Evolutionary conservation across 2,888 invertebrate species (phyloP).

Genomic region (Coelinius sp.): DNA sequence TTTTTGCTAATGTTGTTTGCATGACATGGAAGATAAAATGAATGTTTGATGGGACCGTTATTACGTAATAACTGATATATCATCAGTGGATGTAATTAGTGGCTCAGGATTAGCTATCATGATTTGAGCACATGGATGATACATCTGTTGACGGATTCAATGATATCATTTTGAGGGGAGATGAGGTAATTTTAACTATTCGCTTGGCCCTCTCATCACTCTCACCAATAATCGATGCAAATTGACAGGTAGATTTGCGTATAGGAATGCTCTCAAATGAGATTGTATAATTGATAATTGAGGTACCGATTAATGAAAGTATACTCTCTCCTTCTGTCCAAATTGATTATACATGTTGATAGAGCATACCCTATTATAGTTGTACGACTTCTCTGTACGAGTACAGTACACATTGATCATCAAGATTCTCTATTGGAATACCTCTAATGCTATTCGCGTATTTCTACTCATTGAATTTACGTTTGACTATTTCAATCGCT

Average conservation of each 20-base stretch:
- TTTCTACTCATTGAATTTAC: conserved; percentile 18
- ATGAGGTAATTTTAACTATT: not conserved
- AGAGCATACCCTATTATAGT: conserved; percentile 26
- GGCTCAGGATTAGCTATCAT: not conserved
- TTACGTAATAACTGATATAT: not conserved
- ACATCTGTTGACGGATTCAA: not conserved
- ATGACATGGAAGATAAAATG: not conserved
- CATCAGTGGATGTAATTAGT: not conserved
- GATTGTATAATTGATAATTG: conserved; percentile 60
- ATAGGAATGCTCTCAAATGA: conserved; percentile 56
- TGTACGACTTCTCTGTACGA: conserved; percentile 1
- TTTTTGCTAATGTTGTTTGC: conserved; percentile 9
- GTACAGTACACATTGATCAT: conserved; percentile 27
- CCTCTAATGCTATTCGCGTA: conserved; percentile 27
- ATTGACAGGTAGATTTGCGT: conserved; percentile 53
- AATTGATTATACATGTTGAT: conserved; percentile 32
- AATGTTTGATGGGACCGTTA: not conserved
- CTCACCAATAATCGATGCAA: conserved; percentile 29
- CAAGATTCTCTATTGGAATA: conserved; percentile 25
- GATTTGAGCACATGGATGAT: not conserved
- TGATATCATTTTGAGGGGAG: not conserved
- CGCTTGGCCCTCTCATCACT: not conserved
- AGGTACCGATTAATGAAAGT: not conserved
- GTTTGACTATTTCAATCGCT: conserved; percentile 28
- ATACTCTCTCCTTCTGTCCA: not conserved